Evolutionary conservation across 2,888 invertebrate genomes (phyloP), one percentile per base, ranked within the genome.

Genomic region (Chymomyza amoena): DNA sequence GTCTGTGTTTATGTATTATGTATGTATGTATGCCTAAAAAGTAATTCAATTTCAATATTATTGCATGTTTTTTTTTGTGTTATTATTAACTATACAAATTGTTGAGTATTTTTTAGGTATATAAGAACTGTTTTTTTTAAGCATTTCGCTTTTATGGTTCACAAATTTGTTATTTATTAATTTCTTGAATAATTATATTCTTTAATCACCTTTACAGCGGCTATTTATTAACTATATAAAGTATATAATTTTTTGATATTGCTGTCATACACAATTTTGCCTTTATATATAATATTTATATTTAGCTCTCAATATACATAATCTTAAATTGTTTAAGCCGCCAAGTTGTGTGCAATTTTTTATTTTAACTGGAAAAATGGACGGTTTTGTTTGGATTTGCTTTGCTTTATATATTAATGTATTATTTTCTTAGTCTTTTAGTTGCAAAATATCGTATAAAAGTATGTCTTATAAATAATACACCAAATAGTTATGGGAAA

Each of bases 21-120:
- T 59, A 64, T 70, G 28, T 69, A 61, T 57, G 61, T 59, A 64
- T 70, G 28, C 74, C 74, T 81, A 84, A 77, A 81, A 79, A 81
- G 84, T 81, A 79, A 81, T 84, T 77, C 57, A 65, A 81, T 81
- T 84, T 84, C 79, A 69, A 79, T 75, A 79, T 81, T 81, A 79
- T 81, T 84, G 84, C 77, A 81, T 75, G 74, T 50, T 73, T 65
- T 81, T 69, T 50, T 73, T 65, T 59, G 66, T 74, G 65, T 67
- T 56, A 61, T 25, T n/a, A 65, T 70, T 65, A 62, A 62, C 62
- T 68, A 64, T 69, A 70, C 68, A 73, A 73, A 70, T 70, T 65
- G 65, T 45, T 57, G 18, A 57, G 57, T 18, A 57, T 57, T 18
- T 18, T 57, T 25, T 25, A 57, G 25, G 20, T 57, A 28, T 57